phyloP scores from a whole-genome alignment of 1,140 invertebrate genomes.

The Carposina sasakii region DNA sequence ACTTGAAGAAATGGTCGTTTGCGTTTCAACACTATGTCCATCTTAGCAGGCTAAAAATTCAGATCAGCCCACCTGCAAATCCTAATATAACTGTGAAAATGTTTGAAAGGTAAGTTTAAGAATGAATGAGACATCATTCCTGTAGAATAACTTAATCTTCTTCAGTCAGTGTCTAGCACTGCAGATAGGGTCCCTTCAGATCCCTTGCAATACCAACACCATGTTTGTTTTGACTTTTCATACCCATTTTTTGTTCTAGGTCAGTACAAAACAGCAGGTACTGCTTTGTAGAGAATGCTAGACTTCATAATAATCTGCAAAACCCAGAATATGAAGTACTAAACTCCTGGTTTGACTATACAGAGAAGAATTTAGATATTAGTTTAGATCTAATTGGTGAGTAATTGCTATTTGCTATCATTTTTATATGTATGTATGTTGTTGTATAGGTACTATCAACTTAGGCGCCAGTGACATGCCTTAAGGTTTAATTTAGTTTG shows the following conservation, averaged over 20 bases:
- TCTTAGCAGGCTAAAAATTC: conserved; percentile 88
- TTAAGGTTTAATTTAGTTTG: no score
- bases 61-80: conserved; percentile 75
- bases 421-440: no score
- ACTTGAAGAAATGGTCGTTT: conserved; percentile 84
- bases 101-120: conserved; percentile 81
- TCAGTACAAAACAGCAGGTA: conserved; percentile 73
- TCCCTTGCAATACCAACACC: background rate
- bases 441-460: no score
- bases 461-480: no score
- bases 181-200: background rate
- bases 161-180: background rate
- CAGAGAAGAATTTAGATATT: conserved; percentile 80
- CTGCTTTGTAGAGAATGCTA: conserved; percentile 89
- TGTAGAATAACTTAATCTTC: no score
- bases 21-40: conserved; percentile 94
- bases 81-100: conserved; percentile 81
- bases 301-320: conserved; percentile 68
- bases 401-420: no score
- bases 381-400: conserved; percentile 89
- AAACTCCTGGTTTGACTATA: conserved; percentile 87
- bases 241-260: conserved; percentile 35
- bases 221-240: background rate
- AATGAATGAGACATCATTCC: no score
- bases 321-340: conserved; percentile 80